A percentile compares a stretch with the other conserved stretches of the same genome.
Conservation (phyloP, 2,113 vertebrate genomes). For the Ctenomys sociabilis region DNA sequence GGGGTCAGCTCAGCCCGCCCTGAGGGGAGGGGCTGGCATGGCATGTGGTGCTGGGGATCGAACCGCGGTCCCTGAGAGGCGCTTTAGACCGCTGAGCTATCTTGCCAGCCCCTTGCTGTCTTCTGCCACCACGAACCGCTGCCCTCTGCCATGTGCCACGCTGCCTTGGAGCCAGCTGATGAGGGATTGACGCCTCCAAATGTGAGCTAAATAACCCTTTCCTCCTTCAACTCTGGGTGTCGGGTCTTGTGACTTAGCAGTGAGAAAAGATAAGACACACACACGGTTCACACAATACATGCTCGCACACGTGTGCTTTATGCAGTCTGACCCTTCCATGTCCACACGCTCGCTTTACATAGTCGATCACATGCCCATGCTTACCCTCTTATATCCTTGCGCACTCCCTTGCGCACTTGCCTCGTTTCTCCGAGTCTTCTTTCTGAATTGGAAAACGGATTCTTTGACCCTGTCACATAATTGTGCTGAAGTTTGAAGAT, state of each 20-base stretch:
- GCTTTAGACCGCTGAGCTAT: too few relatives aligned
- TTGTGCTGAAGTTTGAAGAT: neutral
- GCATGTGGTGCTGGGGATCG: too few relatives aligned
- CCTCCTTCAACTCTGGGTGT: neutral
- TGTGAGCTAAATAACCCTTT: neutral
- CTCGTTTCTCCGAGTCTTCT: neutral
- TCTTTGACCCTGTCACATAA: neutral
- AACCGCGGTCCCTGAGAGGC: too few relatives aligned
- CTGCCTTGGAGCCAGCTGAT: neutral
- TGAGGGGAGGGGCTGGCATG: too few relatives aligned
- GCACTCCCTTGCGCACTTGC: neutral
- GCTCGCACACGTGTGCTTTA: neutral
- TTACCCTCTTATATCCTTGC: neutral
- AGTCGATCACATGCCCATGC: neutral
- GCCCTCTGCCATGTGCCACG: neutral
- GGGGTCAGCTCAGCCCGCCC: too few relatives aligned
- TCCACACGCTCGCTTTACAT: neutral
- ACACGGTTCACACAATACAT: neutral
- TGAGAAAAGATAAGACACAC: too few relatives aligned
- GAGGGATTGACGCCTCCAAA: neutral
- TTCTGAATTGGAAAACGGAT: neutral
- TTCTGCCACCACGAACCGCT: neutral
- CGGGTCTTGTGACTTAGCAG: too few relatives aligned
- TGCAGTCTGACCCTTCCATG: neutral
- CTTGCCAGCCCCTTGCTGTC: too few relatives aligned